A percentile compares a stretch with the other conserved stretches of the same genome.
phyloP scores from a whole-genome alignment of 2,797 vertebrate species.

The Miichthys miiuy region DNA sequence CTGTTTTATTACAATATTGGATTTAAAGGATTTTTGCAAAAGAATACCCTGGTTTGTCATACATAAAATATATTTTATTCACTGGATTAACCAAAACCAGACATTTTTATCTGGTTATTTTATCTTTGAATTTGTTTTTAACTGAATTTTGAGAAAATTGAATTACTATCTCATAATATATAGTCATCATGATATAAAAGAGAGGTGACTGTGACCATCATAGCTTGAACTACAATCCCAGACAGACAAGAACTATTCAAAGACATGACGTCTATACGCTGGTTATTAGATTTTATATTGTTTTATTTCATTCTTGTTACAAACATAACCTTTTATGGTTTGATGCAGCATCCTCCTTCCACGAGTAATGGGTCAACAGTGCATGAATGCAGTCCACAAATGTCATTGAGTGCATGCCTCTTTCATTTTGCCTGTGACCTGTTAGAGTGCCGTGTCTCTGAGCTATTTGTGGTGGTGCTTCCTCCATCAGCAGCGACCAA shows the following conservation, averaged over 20 bases:
- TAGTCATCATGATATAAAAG: constrained; percentile 2
- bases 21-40: constrained; percentile 12
- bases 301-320: constrained; percentile 20
- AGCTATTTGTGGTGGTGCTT: constrained; percentile 69
- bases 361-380: constrained; percentile 46
- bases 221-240: constrained; percentile 7
- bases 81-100: constrained; percentile 17
- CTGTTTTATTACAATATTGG: constrained; percentile 20
- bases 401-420: constrained; percentile 40
- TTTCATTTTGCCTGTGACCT: constrained; percentile 64
- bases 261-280: constrained; percentile 1
- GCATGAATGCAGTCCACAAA: constrained; percentile 35
- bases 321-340: constrained; percentile 33
- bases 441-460: constrained; percentile 47
- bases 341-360: constrained; percentile 11
- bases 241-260: constrained; percentile 17
- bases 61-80: constrained; percentile 4
- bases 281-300: constrained; percentile 23
- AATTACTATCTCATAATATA: constrained; percentile 18
- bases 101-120: constrained; percentile 6
- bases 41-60: constrained; percentile 7
- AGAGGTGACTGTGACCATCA: constrained; percentile 18
- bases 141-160: constrained; percentile 18
- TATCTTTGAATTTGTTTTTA: constrained; percentile 20
- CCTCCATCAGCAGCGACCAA: constrained; percentile 76